Evolutionary conservation across 2,888 invertebrate genomes (phyloP), one percentile per base, ranked within the genome.

Genomic region (Troglohyphantes excavatus): DNA sequence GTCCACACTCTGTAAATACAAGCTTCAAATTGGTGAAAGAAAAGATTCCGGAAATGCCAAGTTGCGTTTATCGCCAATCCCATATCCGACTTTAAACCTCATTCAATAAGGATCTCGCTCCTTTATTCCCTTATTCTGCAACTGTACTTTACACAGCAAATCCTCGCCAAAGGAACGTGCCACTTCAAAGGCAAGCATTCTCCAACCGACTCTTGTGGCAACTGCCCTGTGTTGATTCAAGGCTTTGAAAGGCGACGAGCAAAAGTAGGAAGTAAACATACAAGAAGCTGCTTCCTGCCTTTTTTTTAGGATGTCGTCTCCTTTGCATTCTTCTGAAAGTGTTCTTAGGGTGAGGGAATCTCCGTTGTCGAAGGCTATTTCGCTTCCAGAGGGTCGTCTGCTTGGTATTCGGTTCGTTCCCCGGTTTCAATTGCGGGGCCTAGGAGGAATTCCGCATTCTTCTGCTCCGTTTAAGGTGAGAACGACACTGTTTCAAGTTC

Each of bases 251-350:
- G n/a, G n/a, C 13, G 17, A 53, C 17, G 9, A 13, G 13, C 13
- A n/a, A 53, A 53, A 53, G 53, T 53, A 53, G 53, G 53, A 53
- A 53, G 53, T 53, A 53, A 13, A n/a, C 13, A 53, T 53, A 53
- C 53, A 39, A 5, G 53, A n/a, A 53, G 53, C 13, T 2, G 53
- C 53, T 53, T 53, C n/a, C 53, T 5, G 53, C 13, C 0, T 13
- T 53, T 46, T 33, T 53, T 53, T 53, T n/a, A n/a, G n/a, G 53
- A 5, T n/a, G n/a, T 17, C 13, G n/a, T 53, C 53, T n/a, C 13
- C 53, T 53, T n/a, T 53, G n/a, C 53, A 53, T 53, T 53, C 53
- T 53, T 53, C 53, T 53, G 53, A 17, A 53, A 53, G n/a, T 53
- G 17, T 53, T 53, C 53, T 53, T 53, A n/a, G 5, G 53, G 53